Evolutionary conservation across 2,113 vertebrate species (phyloP).

Genomic region (Callospermophilus lateralis): DNA sequence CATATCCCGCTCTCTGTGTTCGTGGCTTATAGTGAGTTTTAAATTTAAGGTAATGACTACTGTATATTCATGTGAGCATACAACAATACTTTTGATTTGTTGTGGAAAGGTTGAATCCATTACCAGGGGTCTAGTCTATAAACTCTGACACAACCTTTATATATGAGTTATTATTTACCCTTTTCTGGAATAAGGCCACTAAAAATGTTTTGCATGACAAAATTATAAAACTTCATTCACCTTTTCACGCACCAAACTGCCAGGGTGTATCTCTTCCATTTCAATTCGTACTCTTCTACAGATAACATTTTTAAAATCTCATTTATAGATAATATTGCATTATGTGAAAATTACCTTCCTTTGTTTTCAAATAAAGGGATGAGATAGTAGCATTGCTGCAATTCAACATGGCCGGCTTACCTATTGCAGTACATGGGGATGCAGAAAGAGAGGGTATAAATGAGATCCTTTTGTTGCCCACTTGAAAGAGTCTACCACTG

Average conservation of each 20-base stretch:
- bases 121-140: conserved; percentile 89
- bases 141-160: conserved; percentile 89
- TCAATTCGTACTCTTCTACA: conserved; percentile 1
- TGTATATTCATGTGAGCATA: conserved; percentile 90
- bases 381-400: not conserved
- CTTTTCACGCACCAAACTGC: conserved; percentile 79
- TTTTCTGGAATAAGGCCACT: conserved; percentile 84
- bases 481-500: not conserved
- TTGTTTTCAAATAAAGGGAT: conserved; percentile 45
- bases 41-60: conserved; percentile 91
- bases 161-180: conserved; percentile 86
- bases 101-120: conserved; percentile 88
- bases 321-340: not conserved
- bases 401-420: not conserved
- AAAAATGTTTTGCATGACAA: conserved; percentile 85
- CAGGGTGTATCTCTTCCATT: conserved; percentile 63
- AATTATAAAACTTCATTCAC: conserved; percentile 87
- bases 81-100: conserved; percentile 91
- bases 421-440: not conserved
- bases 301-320: not conserved
- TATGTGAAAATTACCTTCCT: not conserved
- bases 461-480: not conserved
- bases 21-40: conserved; percentile 87
- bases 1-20: conserved; percentile 84
- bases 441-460: not conserved